Percentiles rank a stretch among this genome's conserved stretches.
Evolutionary conservation across 2,797 vertebrate genomes (phyloP).

Genomic region (Echeneis naucrates): DNA sequence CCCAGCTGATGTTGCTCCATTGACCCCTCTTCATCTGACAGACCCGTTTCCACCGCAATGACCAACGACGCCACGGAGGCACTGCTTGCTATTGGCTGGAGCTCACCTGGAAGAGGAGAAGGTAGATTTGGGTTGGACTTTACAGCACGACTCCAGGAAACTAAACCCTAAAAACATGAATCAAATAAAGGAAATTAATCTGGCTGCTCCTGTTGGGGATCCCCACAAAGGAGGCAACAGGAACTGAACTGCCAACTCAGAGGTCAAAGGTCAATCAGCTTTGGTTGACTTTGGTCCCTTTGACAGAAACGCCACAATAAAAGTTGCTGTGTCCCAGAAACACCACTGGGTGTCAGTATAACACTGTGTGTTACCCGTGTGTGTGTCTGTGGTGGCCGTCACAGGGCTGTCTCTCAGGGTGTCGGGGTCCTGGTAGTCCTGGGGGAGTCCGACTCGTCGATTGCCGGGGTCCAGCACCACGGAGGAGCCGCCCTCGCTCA

Average conservation of each 20-base stretch:
- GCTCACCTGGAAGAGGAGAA: slow-evolving; percentile 86
- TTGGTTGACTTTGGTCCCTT: no score
- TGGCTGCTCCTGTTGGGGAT: no score
- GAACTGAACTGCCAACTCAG: no score
- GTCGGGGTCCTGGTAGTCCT: slow-evolving; percentile 90
- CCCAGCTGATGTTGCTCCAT: slow-evolving; percentile 88
- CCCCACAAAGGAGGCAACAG: no score
- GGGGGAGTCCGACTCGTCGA: slow-evolving; percentile 88
- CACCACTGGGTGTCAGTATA: slow-evolving; percentile 36
- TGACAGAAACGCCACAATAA: background rate
- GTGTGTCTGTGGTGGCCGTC: slow-evolving; percentile 76
- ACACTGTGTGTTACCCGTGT: slow-evolving; percentile 62
- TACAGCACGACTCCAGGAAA: no score
- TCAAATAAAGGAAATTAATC: no score
- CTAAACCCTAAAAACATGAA: no score
- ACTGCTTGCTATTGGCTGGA: slow-evolving; percentile 90
- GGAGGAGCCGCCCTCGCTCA: slow-evolving; percentile 87
- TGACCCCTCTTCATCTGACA: slow-evolving; percentile 92
- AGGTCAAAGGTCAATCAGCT: no score
- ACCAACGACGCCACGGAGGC: slow-evolving; percentile 92
- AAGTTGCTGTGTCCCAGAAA: background rate
- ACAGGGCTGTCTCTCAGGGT: slow-evolving; percentile 78
- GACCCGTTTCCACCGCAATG: slow-evolving; percentile 91
- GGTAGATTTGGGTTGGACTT: background rate
- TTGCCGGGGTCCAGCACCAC: slow-evolving; percentile 89